A percentile compares a stretch with the other conserved stretches of the same genome.
Evolutionary conservation across 2,888 invertebrate species (phyloP).

Genomic region (Rambutsinella grinnellia): DNA sequence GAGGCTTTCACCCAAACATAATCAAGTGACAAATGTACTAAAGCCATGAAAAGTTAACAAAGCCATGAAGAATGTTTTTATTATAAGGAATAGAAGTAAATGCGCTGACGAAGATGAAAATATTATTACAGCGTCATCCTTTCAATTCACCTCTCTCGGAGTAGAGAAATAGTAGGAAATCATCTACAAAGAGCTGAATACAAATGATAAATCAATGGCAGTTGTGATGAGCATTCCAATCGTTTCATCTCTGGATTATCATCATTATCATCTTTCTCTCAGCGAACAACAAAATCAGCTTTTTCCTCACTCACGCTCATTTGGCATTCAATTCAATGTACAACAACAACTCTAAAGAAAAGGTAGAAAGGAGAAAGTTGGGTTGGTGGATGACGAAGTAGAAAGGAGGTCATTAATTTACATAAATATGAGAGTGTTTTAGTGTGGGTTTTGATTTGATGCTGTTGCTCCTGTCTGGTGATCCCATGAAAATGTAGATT

Average conservation of each 20-base stretch:
- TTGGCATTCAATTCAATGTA: not conserved
- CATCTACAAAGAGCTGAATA: too few species aligned
- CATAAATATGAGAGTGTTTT: conserved; percentile 39
- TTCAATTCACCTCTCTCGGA: too few species aligned
- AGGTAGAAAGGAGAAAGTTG: too few species aligned
- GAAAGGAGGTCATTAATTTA: conserved; percentile 38
- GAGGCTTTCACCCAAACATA: too few species aligned
- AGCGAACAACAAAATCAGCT: conserved; percentile 8
- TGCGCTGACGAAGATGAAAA: too few species aligned
- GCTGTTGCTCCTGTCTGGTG: not conserved
- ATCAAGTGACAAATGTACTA: too few species aligned
- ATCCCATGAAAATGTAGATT: conserved; percentile 22
- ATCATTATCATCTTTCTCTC: not conserved
- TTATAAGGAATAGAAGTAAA: too few species aligned
- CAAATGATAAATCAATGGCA: not conserved
- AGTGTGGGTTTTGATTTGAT: not conserved
- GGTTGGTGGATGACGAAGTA: conserved; percentile 5
- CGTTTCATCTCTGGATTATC: not conserved
- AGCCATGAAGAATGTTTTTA: too few species aligned
- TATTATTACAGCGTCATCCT: too few species aligned
- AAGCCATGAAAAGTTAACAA: too few species aligned
- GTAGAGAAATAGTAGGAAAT: too few species aligned
- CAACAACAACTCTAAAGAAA: not conserved
- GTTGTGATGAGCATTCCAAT: not conserved
- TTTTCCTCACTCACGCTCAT: not conserved